These are phyloP conservation scores for Hyperoplus immaculatus DNA, from an alignment of 2,797 vertebrate species.

Conservation along the genomic window DNA sequence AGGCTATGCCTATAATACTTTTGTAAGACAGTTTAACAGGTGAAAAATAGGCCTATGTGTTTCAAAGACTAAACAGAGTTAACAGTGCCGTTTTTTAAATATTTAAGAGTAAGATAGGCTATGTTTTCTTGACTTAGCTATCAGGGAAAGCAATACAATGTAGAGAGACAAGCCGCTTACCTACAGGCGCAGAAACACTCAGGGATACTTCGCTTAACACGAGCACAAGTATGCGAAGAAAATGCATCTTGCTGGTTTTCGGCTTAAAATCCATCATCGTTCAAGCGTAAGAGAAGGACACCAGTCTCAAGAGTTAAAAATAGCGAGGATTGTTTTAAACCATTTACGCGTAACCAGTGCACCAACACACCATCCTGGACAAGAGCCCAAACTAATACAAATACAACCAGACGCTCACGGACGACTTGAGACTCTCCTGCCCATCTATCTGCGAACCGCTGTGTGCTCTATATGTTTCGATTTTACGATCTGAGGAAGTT, in stretches of 20 bases:
- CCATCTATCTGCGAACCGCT: not conserved
- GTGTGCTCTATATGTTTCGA: rapidly evolving
- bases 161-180: constrained; percentile 57
- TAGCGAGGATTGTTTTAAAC: constrained; percentile 29
- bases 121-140: too few species aligned
- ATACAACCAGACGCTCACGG: too few species aligned
- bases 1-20: too few species aligned
- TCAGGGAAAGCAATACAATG: not conserved
- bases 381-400: not conserved
- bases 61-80: too few species aligned
- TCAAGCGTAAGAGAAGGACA: not conserved
- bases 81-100: not conserved
- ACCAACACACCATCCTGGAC: not conserved
- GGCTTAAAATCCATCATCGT: not conserved
- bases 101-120: not conserved
- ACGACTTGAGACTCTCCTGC: not conserved
- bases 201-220: not conserved
- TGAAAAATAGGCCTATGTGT: too few species aligned
- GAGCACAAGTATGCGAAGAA: constrained; percentile 31
- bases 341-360: constrained; percentile 14
- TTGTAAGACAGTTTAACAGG: not conserved
- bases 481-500: not conserved
- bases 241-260: constrained; percentile 41
- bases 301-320: constrained; percentile 5
- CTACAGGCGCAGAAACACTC: constrained; percentile 47